Percentiles rank a stretch among this genome's conserved stretches.
Evolutionary conservation across 2,113 vertebrate species (phyloP).

Genomic region (Psittacara wagleri): DNA sequence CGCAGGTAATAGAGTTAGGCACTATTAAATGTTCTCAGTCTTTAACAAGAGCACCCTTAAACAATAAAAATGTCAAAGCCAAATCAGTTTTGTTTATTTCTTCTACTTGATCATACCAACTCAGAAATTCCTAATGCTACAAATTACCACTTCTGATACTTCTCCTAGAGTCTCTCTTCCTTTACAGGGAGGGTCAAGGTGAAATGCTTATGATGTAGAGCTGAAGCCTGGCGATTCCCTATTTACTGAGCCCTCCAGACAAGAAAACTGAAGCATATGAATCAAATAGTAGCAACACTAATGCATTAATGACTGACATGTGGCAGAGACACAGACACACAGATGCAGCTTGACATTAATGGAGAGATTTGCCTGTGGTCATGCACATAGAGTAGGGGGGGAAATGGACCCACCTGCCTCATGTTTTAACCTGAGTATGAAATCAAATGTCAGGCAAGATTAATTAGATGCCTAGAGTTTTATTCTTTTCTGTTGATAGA

Average conservation of each 20-base stretch:
- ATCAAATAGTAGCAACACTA: conserved; percentile 75
- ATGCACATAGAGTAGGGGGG: conserved; percentile 41
- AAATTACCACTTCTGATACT: conserved; percentile 40
- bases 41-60: neutral
- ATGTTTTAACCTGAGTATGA: conserved; percentile 80
- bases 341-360: conserved; percentile 93
- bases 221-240: conserved; percentile 17
- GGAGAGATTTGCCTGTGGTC: conserved; percentile 91
- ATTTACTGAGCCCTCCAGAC: conserved; percentile 68
- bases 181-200: conserved; percentile 59
- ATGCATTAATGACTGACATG: conserved; percentile 90
- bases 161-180: neutral
- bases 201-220: conserved; percentile 51
- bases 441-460: conserved; percentile 89
- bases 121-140: neutral
- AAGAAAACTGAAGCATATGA: conserved; percentile 76
- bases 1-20: neutral
- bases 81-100: neutral
- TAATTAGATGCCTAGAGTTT: conserved; percentile 84
- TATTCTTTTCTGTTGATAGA: conserved; percentile 73
- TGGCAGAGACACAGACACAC: conserved; percentile 77
- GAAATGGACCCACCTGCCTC: conserved; percentile 57
- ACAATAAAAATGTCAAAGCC: conserved; percentile 35
- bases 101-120: neutral
- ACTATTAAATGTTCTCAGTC: neutral